Base-by-base conservation (phyloP, 1,140 invertebrate genomes). In the Venturia canescens region DNA sequence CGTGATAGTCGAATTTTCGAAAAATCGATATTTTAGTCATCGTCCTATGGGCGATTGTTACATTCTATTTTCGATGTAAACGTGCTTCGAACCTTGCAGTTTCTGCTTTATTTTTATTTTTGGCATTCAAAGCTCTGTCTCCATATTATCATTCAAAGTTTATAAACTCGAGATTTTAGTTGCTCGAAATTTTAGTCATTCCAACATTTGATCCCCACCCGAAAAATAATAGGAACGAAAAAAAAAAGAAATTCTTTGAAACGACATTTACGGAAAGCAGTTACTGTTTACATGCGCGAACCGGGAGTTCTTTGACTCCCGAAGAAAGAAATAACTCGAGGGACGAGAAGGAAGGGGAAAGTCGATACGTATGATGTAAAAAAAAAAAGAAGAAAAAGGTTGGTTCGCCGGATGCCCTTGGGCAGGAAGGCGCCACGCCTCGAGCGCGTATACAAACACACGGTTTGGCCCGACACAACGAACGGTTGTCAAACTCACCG, bases 401-500 rank as follows among this genome's bases (percentile, higher is more conserved):
- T 53, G 48, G 48, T 53, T 53, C 50, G 50, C 50, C 50, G 18
- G 50, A 53, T 53, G 50, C 50, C 50, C 50, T 53, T 53, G 50
- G 50, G 50, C 50, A 21, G 50, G 50, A 53, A 53, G 50, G 50
- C 50, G 50, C 50, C 50, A 53, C 50, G 50, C 50, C 50, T 53
- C 50, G 23, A 63, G 23, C 53, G 23, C 53, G 53, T 57, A 57
- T 23, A 23, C 18, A 18, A 57, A 57, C 18, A 57, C 18, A 57
- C 18, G 53, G 53, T 57, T 18, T 57, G n/a, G n/a, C 53, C 21
- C 21, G 3, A 57, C 21, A 57, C 21, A 23, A 57, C 18, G 53
- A 23, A n/a, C 60, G 60, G 50, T 53, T 53, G 50, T 13, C 31
- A 80, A 80, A 89, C 91, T 91, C 84, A 92, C 91, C 93, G 80